Conservation (phyloP, 2,113 vertebrate genomes). For the Cathartes aura region DNA sequence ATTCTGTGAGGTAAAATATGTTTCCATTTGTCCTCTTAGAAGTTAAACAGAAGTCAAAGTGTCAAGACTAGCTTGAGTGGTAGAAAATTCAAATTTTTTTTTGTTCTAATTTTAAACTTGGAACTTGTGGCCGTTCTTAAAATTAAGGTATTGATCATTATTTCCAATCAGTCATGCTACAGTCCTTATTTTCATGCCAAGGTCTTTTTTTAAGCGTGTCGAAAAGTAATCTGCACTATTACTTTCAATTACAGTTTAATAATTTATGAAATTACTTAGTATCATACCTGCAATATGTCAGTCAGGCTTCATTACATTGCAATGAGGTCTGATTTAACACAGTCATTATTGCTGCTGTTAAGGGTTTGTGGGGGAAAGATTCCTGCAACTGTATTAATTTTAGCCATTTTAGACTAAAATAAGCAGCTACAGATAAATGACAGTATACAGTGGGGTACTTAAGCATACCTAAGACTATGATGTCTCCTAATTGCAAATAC, state of each 20-base stretch:
- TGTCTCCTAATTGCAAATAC: neutral
- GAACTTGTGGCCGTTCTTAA: neutral
- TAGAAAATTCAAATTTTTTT: neutral
- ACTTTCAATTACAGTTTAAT: conserved; percentile 79
- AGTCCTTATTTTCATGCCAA: conserved; percentile 60
- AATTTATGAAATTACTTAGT: conserved; percentile 81
- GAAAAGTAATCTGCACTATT: conserved; percentile 74
- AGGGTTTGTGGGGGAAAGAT: conserved; percentile 69
- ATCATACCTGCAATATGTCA: conserved; percentile 79
- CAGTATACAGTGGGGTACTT: neutral
- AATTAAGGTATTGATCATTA: conserved; percentile 52
- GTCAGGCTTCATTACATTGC: conserved; percentile 79
- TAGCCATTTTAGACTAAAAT: conserved; percentile 67
- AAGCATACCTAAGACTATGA: neutral
- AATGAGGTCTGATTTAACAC: conserved; percentile 80
- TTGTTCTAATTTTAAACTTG: conserved; percentile 12
- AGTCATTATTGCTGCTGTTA: conserved; percentile 74
- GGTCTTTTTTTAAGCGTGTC: conserved; percentile 52
- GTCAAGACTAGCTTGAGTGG: neutral
- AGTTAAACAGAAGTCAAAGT: conserved; percentile 8
- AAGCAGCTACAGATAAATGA: conserved; percentile 52
- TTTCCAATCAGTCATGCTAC: conserved; percentile 48
- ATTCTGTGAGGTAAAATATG: neutral
- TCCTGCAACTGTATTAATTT: conserved; percentile 60
- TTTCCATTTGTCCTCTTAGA: neutral